Base-by-base conservation (phyloP, 2,797 vertebrate genomes). In the Vultur gryphus region DNA sequence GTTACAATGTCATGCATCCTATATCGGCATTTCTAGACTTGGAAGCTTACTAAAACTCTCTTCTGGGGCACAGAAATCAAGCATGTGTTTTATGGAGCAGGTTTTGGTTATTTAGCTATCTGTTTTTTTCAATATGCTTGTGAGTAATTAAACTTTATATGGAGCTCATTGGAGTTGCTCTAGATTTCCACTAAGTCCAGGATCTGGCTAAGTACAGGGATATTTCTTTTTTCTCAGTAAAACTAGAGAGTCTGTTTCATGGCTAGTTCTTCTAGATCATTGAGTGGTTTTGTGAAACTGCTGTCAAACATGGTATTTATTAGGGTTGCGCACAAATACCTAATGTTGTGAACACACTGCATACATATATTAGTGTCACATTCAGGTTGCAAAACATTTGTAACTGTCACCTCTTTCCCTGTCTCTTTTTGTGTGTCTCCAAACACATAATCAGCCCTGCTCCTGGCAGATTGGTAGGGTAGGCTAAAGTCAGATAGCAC, bases 301-400 rank as follows among this genome's bases (percentile, higher is more conserved):
- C 67, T 96, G 86, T 90, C 23, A 25, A 54, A 80, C 29, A 37
- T 7, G 37, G 48, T 89, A 61, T 92, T 95, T 93, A 84, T 79
- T 94, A 54, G 75, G 46, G 52, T 75, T 73, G 55, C 73, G 67
- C 81, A 85, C 75, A 95, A 95, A 77, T 82, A 90, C 55, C 81
- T 75, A 16, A 46, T 7, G 4, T 29, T 43, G 58, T 92, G 95
- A 96, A 79, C 58, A 84, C 55, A 17, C 46, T 37, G 39, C 69
- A 88, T 48, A 89, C 83, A 86, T 91, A 94, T 58, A 82, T 90
- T 96, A 90, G 84, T 52, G 85, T 90, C 93, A 84, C 66, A 48
- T 94, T 90, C 62, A 52, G 80, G 51, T 72, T 77, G 72, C 72
- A 80, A 89, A 95, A 61, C 80, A 89, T 96, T 94, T 95, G 46